Conservation (phyloP, 2,113 vertebrate genomes). For the Tautogolabrus adspersus region DNA sequence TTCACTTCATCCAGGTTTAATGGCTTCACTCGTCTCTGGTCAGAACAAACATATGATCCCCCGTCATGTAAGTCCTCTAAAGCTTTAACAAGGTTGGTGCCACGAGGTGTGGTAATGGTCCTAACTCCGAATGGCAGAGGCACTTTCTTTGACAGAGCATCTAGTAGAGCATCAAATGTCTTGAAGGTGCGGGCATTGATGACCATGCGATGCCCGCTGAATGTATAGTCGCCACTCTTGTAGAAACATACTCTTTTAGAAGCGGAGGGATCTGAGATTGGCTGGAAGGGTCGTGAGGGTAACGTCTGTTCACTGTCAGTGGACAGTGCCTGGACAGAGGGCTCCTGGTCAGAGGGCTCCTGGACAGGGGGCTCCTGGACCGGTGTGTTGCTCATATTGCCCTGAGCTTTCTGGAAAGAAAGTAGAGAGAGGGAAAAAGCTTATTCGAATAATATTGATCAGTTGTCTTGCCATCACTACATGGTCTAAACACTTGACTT, state of each 20-base stretch:
- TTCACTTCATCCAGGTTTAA: constrained; percentile 88
- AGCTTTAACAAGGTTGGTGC: constrained; percentile 85
- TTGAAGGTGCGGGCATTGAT: constrained; percentile 93
- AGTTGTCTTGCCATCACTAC: neutral
- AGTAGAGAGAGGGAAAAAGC: neutral
- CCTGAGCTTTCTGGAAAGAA: constrained; percentile 26
- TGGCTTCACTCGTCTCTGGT: constrained; percentile 90
- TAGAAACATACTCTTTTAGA: constrained; percentile 95
- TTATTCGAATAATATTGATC: neutral
- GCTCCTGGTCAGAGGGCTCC: constrained; percentile 79
- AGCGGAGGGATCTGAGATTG: constrained; percentile 80
- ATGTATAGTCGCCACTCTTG: constrained; percentile 95
- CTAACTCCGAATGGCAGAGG: constrained; percentile 96
- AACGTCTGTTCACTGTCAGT: constrained; percentile 81
- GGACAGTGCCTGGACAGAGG: constrained; percentile 76
- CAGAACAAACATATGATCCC: constrained; percentile 94
- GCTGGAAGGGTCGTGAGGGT: constrained; percentile 64
- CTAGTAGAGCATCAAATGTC: constrained; percentile 93
- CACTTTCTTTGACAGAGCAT: constrained; percentile 92
- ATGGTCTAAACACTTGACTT: no score
- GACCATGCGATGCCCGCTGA: constrained; percentile 90
- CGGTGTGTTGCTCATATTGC: constrained; percentile 74
- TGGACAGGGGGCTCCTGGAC: constrained; percentile 81
- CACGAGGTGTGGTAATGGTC: constrained; percentile 93
- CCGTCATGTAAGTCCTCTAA: constrained; percentile 94